Base-by-base conservation (phyloP, 1,140 invertebrate species). In the Conus ventricosus region DNA sequence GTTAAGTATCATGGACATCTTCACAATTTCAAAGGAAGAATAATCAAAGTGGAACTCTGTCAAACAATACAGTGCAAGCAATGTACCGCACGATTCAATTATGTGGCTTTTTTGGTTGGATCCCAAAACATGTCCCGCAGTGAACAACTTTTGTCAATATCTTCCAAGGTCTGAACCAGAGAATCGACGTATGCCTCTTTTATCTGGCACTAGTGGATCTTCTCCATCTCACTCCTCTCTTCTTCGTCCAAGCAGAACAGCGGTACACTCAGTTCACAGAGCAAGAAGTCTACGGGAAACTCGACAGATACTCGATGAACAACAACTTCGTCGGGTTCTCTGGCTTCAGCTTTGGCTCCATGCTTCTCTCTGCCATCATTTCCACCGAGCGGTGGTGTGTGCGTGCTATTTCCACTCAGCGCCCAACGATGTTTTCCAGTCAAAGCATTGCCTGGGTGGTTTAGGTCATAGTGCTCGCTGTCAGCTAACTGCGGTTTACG, bases 301-400 rank as follows among this genome's bases (percentile, higher is more conserved):
- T 76, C 0, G 76, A 76, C 39, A 6, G 67, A 7, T 75, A 23
- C 27, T 51, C 53, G 63, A 54, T 85, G 63, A 54, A 85, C 84
- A 71, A 85, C 84, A 85, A 76, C 63, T n/a, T 85, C 10, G 51
- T 85, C 17, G 84, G 84, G 10, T 27, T 85, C 17, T 85, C n/a
- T 51, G 84, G 84, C 23, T 54, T 85, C n/a, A 39, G 84, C 84
- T 85, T 76, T 67, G 67, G 55, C 13, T 75, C 84, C 60, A 85
- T 85, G 84, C 63, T 85, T 8, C 71, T 85, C 27, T 15, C 84
- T 11, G 71, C 71, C 15, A 15, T 53, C 39, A 54, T 85, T 13
- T 85, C 84, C 39, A n/a, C 17, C 5, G 84, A 85, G 15, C 57
- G 84, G 15, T 85, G 84, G 84, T 54, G 4, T 76, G 13, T 85